A percentile compares a stretch with the other conserved stretches of the same genome.
Evolutionary conservation across 2,113 vertebrate species (phyloP).

Genomic region (Paradoxurus hermaphroditus): DNA sequence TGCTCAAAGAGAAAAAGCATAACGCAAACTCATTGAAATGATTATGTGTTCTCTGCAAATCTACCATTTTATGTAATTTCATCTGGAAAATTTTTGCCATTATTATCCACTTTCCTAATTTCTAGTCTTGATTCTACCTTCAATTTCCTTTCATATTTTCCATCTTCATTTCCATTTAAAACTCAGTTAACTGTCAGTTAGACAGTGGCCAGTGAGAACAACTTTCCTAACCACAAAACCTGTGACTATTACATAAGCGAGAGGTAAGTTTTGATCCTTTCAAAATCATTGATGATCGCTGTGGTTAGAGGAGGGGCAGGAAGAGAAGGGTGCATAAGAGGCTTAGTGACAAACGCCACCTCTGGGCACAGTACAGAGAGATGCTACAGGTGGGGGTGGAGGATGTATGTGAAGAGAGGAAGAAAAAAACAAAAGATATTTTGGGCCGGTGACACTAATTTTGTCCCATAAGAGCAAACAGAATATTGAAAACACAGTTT

Average conservation of each 20-base stretch:
- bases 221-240: background rate
- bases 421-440: background rate
- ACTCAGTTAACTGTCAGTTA: too few relatives aligned
- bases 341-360: background rate
- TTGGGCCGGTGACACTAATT: background rate
- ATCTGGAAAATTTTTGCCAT: background rate
- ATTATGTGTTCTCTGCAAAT: background rate
- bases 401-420: background rate
- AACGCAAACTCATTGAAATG: background rate
- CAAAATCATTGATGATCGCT: background rate
- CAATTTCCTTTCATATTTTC: background rate
- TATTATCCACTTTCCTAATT: background rate
- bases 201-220: background rate
- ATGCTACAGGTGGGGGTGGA: fast-evolving
- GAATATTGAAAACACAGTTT: background rate
- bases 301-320: background rate
- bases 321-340: background rate
- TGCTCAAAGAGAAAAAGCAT: background rate
- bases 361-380: background rate
- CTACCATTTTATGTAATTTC: background rate
- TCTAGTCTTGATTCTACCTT: background rate
- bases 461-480: background rate
- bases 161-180: background rate
- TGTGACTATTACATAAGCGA: background rate
- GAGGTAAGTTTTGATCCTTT: background rate